Evolutionary conservation across 2,888 invertebrate species (phyloP).

Genomic region (Trachelus stipa): DNA sequence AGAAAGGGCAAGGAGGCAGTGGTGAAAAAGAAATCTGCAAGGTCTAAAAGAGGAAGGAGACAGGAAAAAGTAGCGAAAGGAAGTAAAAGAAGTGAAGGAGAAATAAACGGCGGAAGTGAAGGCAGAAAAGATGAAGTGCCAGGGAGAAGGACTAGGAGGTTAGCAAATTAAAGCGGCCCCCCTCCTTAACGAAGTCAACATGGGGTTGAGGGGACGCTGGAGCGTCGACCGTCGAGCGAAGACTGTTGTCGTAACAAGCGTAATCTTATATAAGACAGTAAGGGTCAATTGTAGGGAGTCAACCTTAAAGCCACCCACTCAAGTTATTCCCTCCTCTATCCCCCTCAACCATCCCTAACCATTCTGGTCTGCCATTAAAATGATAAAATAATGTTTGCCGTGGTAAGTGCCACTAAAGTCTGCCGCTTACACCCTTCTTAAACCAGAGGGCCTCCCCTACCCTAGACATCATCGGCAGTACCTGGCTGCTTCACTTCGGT

Average conservation of each 20-base stretch:
- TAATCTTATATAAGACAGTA: slow-evolving; percentile 56
- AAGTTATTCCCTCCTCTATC: neutral
- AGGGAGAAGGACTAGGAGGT: slow-evolving; percentile 26
- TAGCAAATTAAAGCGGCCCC: slow-evolving; percentile 55
- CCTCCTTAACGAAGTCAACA: slow-evolving; percentile 59
- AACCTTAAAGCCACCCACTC: slow-evolving; percentile 4
- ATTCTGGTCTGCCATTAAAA: slow-evolving; percentile 37
- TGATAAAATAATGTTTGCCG: slow-evolving; percentile 65
- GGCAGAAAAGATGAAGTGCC: neutral
- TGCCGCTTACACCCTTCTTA: slow-evolving; percentile 40
- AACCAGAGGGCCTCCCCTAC: neutral
- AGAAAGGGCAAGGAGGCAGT: slow-evolving; percentile 11
- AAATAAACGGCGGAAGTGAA: neutral
- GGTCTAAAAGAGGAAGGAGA: slow-evolving; percentile 9
- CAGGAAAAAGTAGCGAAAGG: neutral
- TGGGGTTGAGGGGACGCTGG: neutral
- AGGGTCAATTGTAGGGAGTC: slow-evolving; percentile 31
- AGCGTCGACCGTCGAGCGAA: neutral
- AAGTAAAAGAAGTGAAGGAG: slow-evolving; percentile 6
- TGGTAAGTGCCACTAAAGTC: slow-evolving; percentile 61
- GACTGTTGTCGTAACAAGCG: slow-evolving; percentile 53
- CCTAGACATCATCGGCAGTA: slow-evolving; percentile 5
- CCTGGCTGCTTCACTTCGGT: slow-evolving; percentile 11
- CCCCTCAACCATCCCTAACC: neutral
- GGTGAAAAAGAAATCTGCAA: slow-evolving; percentile 19